Conservation (phyloP, 2,113 vertebrate species). For the Gasterosteus aculeatus region DNA sequence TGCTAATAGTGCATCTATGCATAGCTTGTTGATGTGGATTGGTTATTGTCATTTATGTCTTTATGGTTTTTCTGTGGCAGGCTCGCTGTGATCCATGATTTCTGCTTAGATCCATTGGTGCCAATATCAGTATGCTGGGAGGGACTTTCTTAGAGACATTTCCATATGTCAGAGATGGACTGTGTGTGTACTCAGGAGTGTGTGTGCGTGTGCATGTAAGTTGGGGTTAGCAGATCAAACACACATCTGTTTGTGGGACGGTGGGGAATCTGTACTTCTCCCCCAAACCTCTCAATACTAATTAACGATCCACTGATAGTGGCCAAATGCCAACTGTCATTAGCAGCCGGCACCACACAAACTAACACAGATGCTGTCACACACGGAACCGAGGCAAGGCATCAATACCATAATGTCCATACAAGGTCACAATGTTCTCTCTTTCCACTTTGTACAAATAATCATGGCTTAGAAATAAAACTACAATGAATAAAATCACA, state of each 20-base stretch:
- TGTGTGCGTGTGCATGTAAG: conserved; percentile 28
- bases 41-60: conserved; percentile 23
- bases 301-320: conserved; percentile 81
- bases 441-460: conserved; percentile 11
- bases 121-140: conserved; percentile 45
- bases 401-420: conserved; percentile 38
- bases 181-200: background rate
- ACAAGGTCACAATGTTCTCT: conserved; percentile 31
- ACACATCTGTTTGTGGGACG: conserved; percentile 75
- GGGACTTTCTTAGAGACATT: conserved; percentile 50
- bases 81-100: conserved; percentile 7
- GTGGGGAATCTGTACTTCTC: conserved; percentile 71
- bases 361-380: conserved; percentile 60
- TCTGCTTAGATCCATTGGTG: conserved; percentile 39
- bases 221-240: conserved; percentile 80
- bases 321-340: conserved; percentile 79
- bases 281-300: conserved; percentile 84
- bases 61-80: conserved; percentile 20
- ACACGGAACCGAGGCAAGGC: conserved; percentile 41
- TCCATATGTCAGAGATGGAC: conserved; percentile 64
- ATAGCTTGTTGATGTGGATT: conserved; percentile 10
- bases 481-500: conserved; percentile 1
- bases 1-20: background rate
- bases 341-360: conserved; percentile 64
- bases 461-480: background rate